A percentile compares a stretch with the other conserved stretches of the same genome.
These are phyloP conservation scores for Pemphredon lugubris DNA, from an alignment of 2,888 invertebrate genomes.

Conservation along the genomic window DNA sequence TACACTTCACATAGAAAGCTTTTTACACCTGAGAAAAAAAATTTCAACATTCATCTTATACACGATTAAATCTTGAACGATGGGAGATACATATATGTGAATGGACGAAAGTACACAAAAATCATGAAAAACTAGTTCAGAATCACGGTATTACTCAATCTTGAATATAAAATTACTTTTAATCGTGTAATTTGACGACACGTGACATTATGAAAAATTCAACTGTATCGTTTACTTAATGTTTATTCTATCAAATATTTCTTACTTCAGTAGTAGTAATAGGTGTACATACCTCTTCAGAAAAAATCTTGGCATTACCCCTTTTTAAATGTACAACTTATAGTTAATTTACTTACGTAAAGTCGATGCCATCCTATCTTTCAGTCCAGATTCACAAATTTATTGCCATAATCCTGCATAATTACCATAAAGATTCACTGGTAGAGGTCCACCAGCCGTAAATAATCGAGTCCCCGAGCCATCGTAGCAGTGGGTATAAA, in stretches of 20 bases:
- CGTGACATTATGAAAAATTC: not conserved
- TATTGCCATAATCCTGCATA: slow-evolving; percentile 97
- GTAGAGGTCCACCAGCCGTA: slow-evolving; percentile 96
- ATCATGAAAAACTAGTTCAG: too few species aligned
- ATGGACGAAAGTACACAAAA: too few species aligned
- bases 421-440: slow-evolving; percentile 95
- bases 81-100: too few species aligned
- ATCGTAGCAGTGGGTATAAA: slow-evolving; percentile 98
- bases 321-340: slow-evolving; percentile 50
- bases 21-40: too few species aligned
- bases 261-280: not conserved
- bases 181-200: too few species aligned
- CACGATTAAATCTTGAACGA: too few species aligned
- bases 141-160: too few species aligned
- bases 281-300: slow-evolving; percentile 39
- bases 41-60: too few species aligned
- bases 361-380: slow-evolving; percentile 38
- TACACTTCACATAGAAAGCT: too few species aligned
- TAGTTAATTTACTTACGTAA: slow-evolving; percentile 49
- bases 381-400: slow-evolving; percentile 39
- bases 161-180: too few species aligned
- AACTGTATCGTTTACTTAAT: not conserved
- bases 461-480: slow-evolving; percentile 94
- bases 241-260: not conserved
- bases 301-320: slow-evolving; percentile 27